Evolutionary conservation across 2,113 vertebrate genomes (phyloP), one percentile per base, ranked within the genome.

Genomic region (Motacilla tschutschensis): DNA sequence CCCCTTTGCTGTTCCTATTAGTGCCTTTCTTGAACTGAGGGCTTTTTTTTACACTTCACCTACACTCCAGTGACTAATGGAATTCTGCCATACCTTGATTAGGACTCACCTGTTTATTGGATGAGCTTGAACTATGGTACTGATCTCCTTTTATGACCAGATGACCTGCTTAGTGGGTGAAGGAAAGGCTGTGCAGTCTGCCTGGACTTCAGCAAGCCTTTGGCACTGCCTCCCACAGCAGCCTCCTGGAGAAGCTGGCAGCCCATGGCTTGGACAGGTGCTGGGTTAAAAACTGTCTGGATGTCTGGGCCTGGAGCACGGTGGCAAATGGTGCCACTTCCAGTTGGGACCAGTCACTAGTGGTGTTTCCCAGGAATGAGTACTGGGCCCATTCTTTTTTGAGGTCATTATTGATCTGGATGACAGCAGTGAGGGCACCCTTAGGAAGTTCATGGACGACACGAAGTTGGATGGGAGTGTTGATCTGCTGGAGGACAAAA

Each of bases 391-490:
- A 12, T 44, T 10, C n/a, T 19, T 51, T n/a, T 35, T 6, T 29
- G 12, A 33, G 40, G 25, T 51, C 14, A 25, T 58, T 40, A 25
- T 13, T 57, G 41, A 44, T 33, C 15, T 51, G 44, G 28, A 20
- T 24, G 38, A 48, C 29, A 26, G 21, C 14, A 38, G 5, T 28
- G 18, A 43, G 36, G 38, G 38, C 22, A 44, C 22, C 44, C 44
- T 44, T n/a, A 20, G 28, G 67, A n/a, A 50, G 5, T 20, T 29
- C 38, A 33, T 8, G 14, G 38, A 33, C 0, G 0, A 33, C 38
- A 51, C 2, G 0, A 33, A 33, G 22, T 9, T 63, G 64, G 21
- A 31, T 31, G 31, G 25, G 10, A 48, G 26, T 36, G 48, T 48
- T 35, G 51, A 33, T 38, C 31, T 50, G 36, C 50, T 57, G 74